Evolutionary conservation across 2,888 invertebrate species (phyloP), one percentile per base, ranked within the genome.

Genomic region (Rhagonycha fulva): DNA sequence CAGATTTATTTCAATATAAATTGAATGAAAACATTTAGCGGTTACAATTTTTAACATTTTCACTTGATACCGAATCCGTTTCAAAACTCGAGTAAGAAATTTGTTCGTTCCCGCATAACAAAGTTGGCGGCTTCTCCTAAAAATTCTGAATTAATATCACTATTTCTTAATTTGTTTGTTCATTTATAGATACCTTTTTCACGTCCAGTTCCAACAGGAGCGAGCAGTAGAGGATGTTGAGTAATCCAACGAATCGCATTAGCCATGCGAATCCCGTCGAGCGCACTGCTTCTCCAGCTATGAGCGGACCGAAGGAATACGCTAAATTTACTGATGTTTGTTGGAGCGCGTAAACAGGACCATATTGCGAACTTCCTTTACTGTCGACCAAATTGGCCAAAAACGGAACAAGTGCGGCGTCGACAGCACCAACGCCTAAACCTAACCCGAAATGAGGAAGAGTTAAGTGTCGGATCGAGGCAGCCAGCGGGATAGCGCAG

Each of bases 241-340:
- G 84, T 24, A 93, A 86, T 1, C 95, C 95, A 30, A 95, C 89
- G 19, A 91, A 87, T 78, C 94, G 89, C 90, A 95, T 94, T 11
- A 95, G 88, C 93, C 94, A 94, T 23, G 91, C 90, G 85, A 94
- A 94, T 60, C 95, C 95, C 63, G 94, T 88, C 11, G 89, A 85
- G 81, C 92, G 91, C 0, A 94, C 93, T 78, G 94, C 86, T 83
- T 93, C 92, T 2, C 95, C 94, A 19, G 94, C 95, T 68, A 94
- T 84, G 63, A 95, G 89, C 0, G 96, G 95, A 72, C 95, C 95
- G 68, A 95, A 87, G 30, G 93, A 93, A 85, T 96, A 96, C 23
- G 95, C 95, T 68, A 95, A 88, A 82, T 95, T 94, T 66, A 95
- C 95, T 4, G 95, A 93, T 14, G 93, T 92, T 88, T 96, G 96